phyloP scores from a whole-genome alignment of 2,113 vertebrate genomes.

The Cyanoliseus patagonus region DNA sequence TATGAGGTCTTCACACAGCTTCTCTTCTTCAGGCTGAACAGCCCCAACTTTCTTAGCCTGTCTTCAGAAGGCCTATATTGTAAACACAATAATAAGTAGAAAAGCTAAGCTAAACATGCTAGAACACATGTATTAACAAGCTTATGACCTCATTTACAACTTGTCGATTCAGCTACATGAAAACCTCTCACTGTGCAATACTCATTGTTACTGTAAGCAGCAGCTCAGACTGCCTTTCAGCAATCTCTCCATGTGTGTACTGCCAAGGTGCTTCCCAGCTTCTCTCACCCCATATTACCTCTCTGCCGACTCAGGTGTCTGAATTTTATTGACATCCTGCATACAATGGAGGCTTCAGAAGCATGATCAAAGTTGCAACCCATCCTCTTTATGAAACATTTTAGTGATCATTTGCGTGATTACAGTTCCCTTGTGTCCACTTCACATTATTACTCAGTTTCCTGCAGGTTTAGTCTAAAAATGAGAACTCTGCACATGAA shows the following conservation, averaged over 20 bases:
- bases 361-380: neutral
- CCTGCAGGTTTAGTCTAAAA: constrained; percentile 1
- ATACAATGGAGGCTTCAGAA: neutral
- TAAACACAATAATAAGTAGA: neutral
- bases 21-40: neutral
- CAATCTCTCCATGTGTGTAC: neutral
- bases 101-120: neutral
- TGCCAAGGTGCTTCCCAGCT: constrained; percentile 4
- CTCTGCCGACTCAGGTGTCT: neutral
- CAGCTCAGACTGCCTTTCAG: constrained; percentile 12
- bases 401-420: constrained; percentile 34
- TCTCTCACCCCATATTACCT: neutral
- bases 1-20: neutral
- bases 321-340: constrained; percentile 1
- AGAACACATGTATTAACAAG: neutral
- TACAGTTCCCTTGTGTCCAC: constrained; percentile 44
- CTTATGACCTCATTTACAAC: neutral
- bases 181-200: neutral
- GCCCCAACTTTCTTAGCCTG: neutral
- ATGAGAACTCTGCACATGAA: neutral
- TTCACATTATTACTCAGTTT: constrained; percentile 19
- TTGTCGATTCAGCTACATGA: constrained; percentile 21
- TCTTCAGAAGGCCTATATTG: neutral
- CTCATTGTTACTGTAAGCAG: neutral
- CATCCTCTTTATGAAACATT: constrained; percentile 17